These are phyloP conservation scores for Microdon myrmicae DNA, from an alignment of 2,888 invertebrate species.

Conservation along the genomic window DNA sequence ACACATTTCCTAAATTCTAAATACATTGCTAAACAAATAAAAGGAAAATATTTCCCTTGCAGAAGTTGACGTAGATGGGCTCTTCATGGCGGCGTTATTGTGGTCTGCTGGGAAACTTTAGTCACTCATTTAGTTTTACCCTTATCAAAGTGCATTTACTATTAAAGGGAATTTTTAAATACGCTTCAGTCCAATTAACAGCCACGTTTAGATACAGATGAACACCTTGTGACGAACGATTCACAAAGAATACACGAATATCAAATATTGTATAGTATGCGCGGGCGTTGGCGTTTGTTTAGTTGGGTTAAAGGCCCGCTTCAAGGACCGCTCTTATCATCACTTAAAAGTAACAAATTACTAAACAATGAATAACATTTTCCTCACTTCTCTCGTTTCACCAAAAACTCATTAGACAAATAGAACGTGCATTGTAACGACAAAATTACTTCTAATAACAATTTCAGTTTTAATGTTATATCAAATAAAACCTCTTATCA, in stretches of 20 bases:
- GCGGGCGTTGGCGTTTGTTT: too few species aligned
- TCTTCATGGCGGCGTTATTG: background rate
- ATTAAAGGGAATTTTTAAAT: slow-evolving; percentile 46
- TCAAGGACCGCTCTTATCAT: too few species aligned
- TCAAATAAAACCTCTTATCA: slow-evolving; percentile 29
- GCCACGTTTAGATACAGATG: slow-evolving; percentile 22
- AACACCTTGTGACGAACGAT: slow-evolving; percentile 2
- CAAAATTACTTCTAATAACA: too few species aligned
- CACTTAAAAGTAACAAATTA: too few species aligned
- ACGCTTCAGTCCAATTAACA: slow-evolving; percentile 42
- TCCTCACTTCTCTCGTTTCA: too few species aligned
- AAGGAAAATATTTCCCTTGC: slow-evolving; percentile 25
- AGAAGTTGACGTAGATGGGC: slow-evolving; percentile 1
- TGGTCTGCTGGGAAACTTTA: slow-evolving; percentile 3
- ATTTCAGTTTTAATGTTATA: slow-evolving; percentile 21
- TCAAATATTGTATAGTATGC: too few species aligned
- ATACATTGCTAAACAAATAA: slow-evolving; percentile 40
- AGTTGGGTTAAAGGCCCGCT: too few species aligned
- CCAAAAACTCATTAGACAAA: too few species aligned
- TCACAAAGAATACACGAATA: slow-evolving; percentile 5
- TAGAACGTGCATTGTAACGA: too few species aligned
- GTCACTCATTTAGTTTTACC: slow-evolving; percentile 32
- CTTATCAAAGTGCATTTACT: slow-evolving; percentile 44
- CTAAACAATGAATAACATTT: too few species aligned
- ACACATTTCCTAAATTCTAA: slow-evolving; percentile 20